Conservation (phyloP, 2,113 vertebrate species). For the Tragelaphus buxtoni region DNA sequence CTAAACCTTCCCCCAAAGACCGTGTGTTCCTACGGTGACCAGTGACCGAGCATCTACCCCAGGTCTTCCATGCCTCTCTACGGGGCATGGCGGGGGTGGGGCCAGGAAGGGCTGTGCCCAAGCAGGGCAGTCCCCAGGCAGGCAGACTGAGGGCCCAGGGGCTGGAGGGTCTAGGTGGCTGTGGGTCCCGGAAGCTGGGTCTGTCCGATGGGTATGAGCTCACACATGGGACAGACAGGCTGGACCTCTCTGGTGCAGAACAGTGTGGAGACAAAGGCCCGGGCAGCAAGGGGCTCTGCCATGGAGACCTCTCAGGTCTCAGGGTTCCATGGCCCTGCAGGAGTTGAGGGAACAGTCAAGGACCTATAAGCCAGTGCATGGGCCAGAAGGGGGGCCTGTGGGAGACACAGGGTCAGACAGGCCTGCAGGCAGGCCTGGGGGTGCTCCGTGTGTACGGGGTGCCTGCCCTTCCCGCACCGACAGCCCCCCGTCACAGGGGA, state of each 20-base stretch:
- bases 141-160: rapidly evolving
- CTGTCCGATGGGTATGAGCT: background rate
- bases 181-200: background rate
- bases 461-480: background rate
- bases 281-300: too few species aligned
- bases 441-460: rapidly evolving
- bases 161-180: too few species aligned
- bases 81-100: rapidly evolving
- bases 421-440: background rate
- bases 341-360: rapidly evolving
- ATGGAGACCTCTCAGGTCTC: too few species aligned
- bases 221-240: rapidly evolving
- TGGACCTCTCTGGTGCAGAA: background rate
- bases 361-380: background rate
- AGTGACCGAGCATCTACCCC: background rate
- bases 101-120: background rate
- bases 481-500: background rate
- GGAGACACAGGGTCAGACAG: rapidly evolving
- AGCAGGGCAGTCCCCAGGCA: background rate
- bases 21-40: background rate
- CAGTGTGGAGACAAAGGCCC: rapidly evolving
- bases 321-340: rapidly evolving
- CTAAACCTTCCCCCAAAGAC: background rate
- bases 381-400: background rate
- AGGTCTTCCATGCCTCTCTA: background rate